Evolutionary conservation across 2,113 vertebrate species (phyloP), one percentile per base, ranked within the genome.

Genomic region (Nothoprocta pentlandii): DNA sequence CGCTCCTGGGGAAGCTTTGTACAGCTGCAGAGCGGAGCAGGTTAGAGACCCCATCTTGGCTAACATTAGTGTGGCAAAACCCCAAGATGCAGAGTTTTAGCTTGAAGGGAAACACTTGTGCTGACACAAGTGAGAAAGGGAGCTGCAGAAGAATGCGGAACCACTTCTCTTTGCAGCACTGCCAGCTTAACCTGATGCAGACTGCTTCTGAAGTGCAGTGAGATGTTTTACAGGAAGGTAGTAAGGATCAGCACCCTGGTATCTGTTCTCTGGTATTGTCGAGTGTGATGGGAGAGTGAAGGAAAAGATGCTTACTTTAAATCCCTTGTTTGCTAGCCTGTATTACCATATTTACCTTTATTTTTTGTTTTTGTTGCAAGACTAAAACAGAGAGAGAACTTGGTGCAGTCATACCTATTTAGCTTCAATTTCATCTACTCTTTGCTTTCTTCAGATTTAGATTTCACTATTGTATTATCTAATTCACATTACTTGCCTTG

Each of bases 1-100:
- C 8, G 56, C 88, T 84, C 85, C 8, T 75, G 88, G 56, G 88
- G 76, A 80, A 86, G 64, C 28, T 94, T 75, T 78, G 76, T 84
- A 54, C 26, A 85, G 36, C 61, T 83, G 42, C 22, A 90, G 10
- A 19, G 10, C 76, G 54, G 92, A 56, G 14, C 61, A 56, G 64
- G 68, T 59, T 2, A 12, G 56, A 80, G 61, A 88, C 90, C 19
- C 39, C 49, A 90, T 95, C 54, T 51, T 67, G 36, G 56, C 88
- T 83, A 90, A 93, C 94, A 80, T 49, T 32, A 93, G 75, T 61
- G 77, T 42, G 56, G 39, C 51, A 79, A 90, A 80, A 3, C 1
- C 5, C 54, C 3, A 49, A 77, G 12, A 63, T 67, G 51, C 46
- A 88, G 78, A 39, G 36, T 78, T 85, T 90, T 75, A 83, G 56